phyloP scores from a whole-genome alignment of 2,797 vertebrate species.

The Propithecus deckenii region DNA sequence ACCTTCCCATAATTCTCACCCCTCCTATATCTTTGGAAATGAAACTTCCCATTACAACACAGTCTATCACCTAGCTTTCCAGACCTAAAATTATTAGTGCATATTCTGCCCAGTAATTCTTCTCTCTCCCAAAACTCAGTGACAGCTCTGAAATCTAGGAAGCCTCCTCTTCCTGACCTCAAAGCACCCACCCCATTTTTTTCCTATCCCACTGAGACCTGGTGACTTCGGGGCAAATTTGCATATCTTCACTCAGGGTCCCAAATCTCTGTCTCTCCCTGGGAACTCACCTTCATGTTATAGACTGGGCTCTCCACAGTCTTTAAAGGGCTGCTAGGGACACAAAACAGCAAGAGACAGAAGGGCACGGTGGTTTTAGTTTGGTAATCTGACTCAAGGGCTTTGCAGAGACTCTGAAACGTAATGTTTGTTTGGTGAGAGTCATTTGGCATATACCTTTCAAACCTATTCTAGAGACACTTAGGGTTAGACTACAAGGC shows the following conservation, averaged over 20 bases:
- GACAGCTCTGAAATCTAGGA: background rate
- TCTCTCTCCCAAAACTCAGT: background rate
- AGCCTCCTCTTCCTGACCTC: background rate
- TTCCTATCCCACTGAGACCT: background rate
- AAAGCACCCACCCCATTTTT: background rate
- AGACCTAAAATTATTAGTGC: background rate
- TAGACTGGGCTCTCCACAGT: background rate
- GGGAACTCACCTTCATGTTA: background rate
- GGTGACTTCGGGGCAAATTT: background rate
- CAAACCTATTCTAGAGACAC: background rate
- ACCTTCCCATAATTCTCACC: background rate
- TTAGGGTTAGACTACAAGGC: background rate
- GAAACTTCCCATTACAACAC: background rate
- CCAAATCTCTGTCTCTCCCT: background rate
- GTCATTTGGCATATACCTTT: background rate
- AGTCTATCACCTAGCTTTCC: background rate
- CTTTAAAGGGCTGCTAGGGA: background rate
- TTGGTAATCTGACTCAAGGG: background rate
- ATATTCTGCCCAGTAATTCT: background rate
- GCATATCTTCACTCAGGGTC: background rate
- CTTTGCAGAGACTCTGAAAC: background rate
- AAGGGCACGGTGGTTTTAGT: too few species aligned
- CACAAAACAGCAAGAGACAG: background rate
- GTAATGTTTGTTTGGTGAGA: background rate
- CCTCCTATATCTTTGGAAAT: background rate